Conservation (phyloP, 2,113 vertebrate species). For the Galeopterus variegatus region DNA sequence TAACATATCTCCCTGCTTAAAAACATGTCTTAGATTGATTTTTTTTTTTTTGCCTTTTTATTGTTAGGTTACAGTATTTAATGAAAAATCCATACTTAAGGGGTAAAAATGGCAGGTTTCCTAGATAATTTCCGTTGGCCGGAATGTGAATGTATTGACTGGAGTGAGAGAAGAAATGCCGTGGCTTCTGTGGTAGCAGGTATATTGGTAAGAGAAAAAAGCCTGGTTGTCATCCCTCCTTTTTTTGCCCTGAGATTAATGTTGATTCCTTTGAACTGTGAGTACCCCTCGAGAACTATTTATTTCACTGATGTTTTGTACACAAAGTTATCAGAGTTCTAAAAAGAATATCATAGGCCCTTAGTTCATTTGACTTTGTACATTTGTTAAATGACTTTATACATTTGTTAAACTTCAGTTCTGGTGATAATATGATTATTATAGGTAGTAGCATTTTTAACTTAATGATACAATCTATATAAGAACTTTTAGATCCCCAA, state of each 20-base stretch:
- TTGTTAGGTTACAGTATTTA: conserved; percentile 43
- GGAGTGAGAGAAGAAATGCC: conserved; percentile 94
- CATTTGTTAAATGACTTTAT: neutral
- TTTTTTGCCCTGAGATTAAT: neutral
- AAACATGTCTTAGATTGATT: conserved; percentile 36
- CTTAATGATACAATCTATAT: neutral
- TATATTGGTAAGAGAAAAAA: conserved; percentile 90
- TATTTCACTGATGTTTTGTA: neutral
- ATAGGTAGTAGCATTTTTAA: neutral
- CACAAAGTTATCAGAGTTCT: neutral
- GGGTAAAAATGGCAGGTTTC: conserved; percentile 93
- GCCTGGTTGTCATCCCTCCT: neutral
- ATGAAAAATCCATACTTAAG: conserved; percentile 80
- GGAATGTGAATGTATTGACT: conserved; percentile 95
- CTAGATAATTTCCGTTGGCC: conserved; percentile 97
- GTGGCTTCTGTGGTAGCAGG: conserved; percentile 93
- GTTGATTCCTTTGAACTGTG: neutral
- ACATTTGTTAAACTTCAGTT: neutral
- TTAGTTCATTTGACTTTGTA: neutral
- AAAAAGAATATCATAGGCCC: neutral
- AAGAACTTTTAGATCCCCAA: neutral
- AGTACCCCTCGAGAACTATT: neutral
- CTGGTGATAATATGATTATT: neutral
- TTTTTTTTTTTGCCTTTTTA: neutral
- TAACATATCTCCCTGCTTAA: neutral